phyloP scores from a whole-genome alignment of 2,113 vertebrate genomes.

The Psittacara wagleri region DNA sequence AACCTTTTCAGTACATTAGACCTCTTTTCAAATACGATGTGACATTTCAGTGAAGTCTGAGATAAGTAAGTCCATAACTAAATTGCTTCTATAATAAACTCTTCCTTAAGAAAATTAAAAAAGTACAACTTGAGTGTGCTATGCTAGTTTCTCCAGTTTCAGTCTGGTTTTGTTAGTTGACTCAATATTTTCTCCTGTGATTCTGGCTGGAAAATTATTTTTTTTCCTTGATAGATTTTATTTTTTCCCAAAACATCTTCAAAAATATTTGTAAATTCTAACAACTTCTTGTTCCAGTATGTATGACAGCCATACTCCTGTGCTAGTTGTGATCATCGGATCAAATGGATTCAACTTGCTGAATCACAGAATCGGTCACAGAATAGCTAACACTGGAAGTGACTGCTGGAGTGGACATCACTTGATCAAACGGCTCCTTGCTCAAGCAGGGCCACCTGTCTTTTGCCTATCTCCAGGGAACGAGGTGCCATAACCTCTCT shows the following conservation, averaged over 20 bases:
- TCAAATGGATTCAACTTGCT: not conserved
- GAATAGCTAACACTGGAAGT: not conserved
- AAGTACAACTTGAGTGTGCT: not conserved
- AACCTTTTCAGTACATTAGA: not conserved
- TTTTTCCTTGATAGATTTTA: not conserved
- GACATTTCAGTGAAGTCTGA: not conserved
- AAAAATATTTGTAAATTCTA: not conserved
- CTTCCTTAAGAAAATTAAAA: not conserved
- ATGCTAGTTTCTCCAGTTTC: not conserved
- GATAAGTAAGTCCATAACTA: not conserved
- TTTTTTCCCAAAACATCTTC: not conserved
- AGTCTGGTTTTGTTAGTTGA: not conserved
- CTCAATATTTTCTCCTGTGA: not conserved
- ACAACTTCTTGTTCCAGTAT: not conserved
- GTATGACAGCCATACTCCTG: not conserved
- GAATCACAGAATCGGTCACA: not conserved
- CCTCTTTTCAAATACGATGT: not conserved
- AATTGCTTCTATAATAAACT: not conserved
- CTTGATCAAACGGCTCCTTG: fast-evolving
- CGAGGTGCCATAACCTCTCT: not conserved
- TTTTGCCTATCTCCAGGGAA: not conserved
- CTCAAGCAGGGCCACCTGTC: not conserved
- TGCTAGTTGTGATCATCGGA: not conserved
- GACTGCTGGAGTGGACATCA: not conserved
- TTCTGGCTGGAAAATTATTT: not conserved